These are phyloP conservation scores for Halichondria panicea DNA, from an alignment of 37 sponge, comb jelly and placozoan genomes.

Conservation along the genomic window DNA sequence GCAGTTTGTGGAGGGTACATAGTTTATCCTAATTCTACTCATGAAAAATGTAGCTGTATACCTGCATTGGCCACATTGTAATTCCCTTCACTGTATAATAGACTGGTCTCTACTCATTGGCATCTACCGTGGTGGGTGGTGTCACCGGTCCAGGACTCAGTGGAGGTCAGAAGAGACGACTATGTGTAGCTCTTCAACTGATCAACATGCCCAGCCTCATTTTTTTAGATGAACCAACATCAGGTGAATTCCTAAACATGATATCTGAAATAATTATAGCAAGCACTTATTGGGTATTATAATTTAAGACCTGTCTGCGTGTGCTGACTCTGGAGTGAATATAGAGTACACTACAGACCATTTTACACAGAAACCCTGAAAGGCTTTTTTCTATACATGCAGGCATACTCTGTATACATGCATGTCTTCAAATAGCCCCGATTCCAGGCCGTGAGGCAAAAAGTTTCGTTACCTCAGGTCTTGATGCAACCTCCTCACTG, in stretches of 20 bases:
- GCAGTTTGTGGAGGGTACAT: neutral
- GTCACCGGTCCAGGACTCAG: constrained; percentile 77
- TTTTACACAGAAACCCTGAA: no score
- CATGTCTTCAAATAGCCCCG: no score
- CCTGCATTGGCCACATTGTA: neutral
- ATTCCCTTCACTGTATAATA: no score
- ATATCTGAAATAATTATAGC: neutral
- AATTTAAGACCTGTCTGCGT: no score
- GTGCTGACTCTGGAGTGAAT: no score
- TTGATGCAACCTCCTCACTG: constrained; percentile 70
- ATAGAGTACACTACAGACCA: no score
- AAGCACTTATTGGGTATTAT: neutral
- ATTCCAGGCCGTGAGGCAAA: no score
- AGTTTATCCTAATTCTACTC: no score
- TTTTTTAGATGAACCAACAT: constrained; percentile 88
- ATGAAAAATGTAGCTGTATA: neutral
- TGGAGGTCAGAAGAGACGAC: constrained; percentile 89
- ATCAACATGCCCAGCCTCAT: constrained; percentile 73
- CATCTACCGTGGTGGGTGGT: constrained; percentile 77
- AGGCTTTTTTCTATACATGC: neutral
- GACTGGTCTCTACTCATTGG: constrained; percentile 68
- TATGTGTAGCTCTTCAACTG: constrained; percentile 78
- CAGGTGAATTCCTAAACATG: constrained; percentile 18
- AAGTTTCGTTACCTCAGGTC: constrained; percentile 35
- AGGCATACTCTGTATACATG: neutral